phyloP scores from a whole-genome alignment of 2,797 vertebrate species.

The Tarsius wallacei region DNA sequence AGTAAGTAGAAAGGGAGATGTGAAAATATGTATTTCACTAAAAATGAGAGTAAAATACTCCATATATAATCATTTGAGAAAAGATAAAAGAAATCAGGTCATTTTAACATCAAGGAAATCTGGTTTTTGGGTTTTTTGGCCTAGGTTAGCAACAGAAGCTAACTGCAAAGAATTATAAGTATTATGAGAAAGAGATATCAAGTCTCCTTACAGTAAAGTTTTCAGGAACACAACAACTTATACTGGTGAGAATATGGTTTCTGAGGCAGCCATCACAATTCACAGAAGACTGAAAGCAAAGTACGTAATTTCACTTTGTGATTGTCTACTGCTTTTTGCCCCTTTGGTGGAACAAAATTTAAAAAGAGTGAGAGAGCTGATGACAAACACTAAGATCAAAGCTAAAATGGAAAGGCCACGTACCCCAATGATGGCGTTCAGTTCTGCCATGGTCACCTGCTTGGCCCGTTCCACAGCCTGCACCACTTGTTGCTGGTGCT shows the following conservation, averaged over 20 bases:
- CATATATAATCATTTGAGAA: conserved; percentile 9
- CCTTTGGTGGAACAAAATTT: conserved; percentile 61
- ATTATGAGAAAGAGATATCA: conserved; percentile 23
- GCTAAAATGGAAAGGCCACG: conserved; percentile 93
- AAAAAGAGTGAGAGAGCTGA: conserved; percentile 77
- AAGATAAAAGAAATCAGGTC: conserved; percentile 37
- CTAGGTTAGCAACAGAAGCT: conserved; percentile 10
- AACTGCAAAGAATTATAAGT: conserved; percentile 60
- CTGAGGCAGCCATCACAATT: conserved; percentile 69
- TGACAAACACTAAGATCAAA: conserved; percentile 87
- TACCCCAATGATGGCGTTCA: conserved; percentile 99
- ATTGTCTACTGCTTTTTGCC: conserved; percentile 69
- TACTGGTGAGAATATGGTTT: conserved; percentile 36
- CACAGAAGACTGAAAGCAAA: conserved; percentile 70
- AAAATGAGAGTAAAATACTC: conserved; percentile 56
- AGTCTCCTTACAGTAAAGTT: background rate
- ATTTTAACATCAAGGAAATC: background rate
- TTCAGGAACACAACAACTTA: conserved; percentile 57
- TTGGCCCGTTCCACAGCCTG: conserved; percentile 99
- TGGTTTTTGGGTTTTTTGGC: background rate
- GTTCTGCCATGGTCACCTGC: conserved; percentile 99
- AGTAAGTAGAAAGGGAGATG: conserved; percentile 25
- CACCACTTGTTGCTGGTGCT: conserved; percentile 99
- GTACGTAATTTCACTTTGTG: conserved; percentile 69
- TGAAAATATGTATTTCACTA: conserved; percentile 50